Base-by-base conservation (phyloP, 1,140 invertebrate species). In the Papilio xuthus region DNA sequence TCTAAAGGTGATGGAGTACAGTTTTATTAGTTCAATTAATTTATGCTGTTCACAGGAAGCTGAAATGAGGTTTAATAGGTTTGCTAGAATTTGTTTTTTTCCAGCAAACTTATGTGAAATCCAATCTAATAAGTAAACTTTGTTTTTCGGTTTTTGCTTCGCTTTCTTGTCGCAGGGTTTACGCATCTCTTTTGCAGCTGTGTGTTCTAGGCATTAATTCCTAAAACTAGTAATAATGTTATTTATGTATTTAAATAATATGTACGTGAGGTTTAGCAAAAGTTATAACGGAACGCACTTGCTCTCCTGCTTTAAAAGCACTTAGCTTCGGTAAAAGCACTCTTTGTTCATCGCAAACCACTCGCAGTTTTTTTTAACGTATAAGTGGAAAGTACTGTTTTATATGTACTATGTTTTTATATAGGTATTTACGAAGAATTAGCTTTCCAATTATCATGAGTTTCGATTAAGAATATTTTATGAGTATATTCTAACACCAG, bases 271-370 rank as follows among this genome's bases (percentile, higher is more conserved):
- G 47, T 73, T 73, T 26, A 42, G 71, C 71, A 73, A 50, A 73
- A 73, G 41, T 73, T 44, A 73, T 73, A 73, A 73, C 37, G 37
- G 70, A 44, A 71, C 71, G 71, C 71, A 42, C 71, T 73, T 73
- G 42, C 42, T 73, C 42, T 73, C 71, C 12, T 50, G 42, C 42
- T 73, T 42, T 50, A 47, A 47, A 73, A 73, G 71, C 71, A 44
- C 71, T 73, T 73, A 73, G 37, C 37, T 73, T 42, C 13, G 23
- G 12, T 42, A 23, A 73, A 73, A 73, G 71, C 42, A 73, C 71
- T 73, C 41, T 72, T 41, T 47, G 37, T 42, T 73, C 41, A 42
- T 18, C 42, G 37, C 37, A 44, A 47, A 42, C 71, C 71, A 73
- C 71, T 73, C 20, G 42, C 20, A 47, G 71, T 26, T 73, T 42